Percentiles rank a stretch among this genome's conserved stretches.
Conservation (phyloP, 1,140 invertebrate genomes). For the Leptoteleia sp. region DNA sequence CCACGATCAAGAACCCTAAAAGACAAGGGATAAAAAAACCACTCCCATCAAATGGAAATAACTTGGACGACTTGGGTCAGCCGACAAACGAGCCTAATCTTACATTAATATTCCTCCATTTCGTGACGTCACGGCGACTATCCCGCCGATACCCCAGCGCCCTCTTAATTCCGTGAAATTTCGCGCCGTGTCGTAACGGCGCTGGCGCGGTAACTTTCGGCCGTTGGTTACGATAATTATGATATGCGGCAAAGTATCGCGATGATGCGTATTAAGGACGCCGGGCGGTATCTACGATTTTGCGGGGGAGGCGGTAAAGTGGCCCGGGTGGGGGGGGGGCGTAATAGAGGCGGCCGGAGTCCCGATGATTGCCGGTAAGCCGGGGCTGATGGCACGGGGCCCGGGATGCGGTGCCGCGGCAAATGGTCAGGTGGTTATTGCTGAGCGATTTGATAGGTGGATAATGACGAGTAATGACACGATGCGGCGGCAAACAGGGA, state of each 20-base stretch:
- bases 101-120: no score
- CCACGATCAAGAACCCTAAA: no score
- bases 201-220: conserved; percentile 27
- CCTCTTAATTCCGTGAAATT: conserved; percentile 18
- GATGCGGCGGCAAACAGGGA: conserved; percentile 71
- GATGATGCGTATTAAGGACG: conserved; percentile 52
- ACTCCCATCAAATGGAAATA: no score
- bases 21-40: no score
- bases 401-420: conserved; percentile 39
- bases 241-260: conserved; percentile 50
- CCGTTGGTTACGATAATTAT: conserved; percentile 33
- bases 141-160: no score
- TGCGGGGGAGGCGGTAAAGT: conserved; percentile 3
- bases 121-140: no score
- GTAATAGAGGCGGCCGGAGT: conserved; percentile 51
- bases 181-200: conserved; percentile 12
- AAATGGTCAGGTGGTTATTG: conserved; percentile 77
- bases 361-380: conserved; percentile 57
- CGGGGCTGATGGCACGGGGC: conserved; percentile 50
- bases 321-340: neutral
- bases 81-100: no score
- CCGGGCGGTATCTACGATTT: conserved; percentile 35
- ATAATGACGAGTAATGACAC: conserved; percentile 81
- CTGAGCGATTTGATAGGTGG: conserved; percentile 79
- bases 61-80: no score